phyloP scores from a whole-genome alignment of 1,140 invertebrate genomes.

The Diorhabda sublineata region DNA sequence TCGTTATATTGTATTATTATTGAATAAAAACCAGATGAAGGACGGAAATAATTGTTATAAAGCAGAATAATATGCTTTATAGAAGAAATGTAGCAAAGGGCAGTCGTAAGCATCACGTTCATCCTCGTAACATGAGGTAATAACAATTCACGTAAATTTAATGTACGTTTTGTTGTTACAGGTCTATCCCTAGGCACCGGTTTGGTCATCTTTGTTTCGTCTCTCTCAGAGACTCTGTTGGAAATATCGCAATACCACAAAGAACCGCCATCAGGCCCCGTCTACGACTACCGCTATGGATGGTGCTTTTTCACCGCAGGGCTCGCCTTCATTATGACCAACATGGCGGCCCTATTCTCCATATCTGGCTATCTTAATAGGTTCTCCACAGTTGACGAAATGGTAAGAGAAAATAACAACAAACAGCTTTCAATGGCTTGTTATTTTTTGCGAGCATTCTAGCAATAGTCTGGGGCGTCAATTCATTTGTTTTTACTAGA shows the following conservation, averaged over 20 bases:
- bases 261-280: conserved; percentile 33
- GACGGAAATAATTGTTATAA: no score
- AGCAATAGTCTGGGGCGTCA: neutral
- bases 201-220: conserved; percentile 59
- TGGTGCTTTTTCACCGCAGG: conserved; percentile 69
- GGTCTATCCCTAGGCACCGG: conserved; percentile 60
- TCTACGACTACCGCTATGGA: conserved; percentile 62
- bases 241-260: conserved; percentile 49
- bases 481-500: no score
- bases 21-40: no score
- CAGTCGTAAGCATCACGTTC: neutral
- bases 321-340: conserved; percentile 60
- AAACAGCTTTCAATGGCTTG: conserved; percentile 12
- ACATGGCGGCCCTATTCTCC: conserved; percentile 61
- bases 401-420: conserved; percentile 49
- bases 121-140: neutral
- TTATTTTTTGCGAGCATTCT: conserved; percentile 13
- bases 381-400: conserved; percentile 60
- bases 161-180: conserved; percentile 44
- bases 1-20: no score
- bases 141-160: conserved; percentile 3
- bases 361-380: conserved; percentile 61
- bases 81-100: neutral
- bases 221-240: conserved; percentile 57
- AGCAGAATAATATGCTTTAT: neutral